Evolutionary conservation across 1,140 invertebrate species (phyloP).

Genomic region (Trinorchestia longiramus): DNA sequence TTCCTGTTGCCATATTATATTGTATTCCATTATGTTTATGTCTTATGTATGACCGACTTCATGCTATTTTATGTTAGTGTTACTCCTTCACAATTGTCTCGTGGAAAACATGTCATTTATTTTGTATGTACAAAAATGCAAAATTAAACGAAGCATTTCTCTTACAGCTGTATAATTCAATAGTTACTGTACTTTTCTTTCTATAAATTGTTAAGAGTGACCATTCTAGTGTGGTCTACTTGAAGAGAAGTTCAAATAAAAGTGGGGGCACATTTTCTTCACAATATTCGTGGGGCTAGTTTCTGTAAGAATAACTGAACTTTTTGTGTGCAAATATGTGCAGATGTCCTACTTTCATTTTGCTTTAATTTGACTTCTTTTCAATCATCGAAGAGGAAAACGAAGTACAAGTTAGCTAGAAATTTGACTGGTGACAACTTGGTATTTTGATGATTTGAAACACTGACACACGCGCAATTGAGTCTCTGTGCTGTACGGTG

Average conservation of each 20-base stretch:
- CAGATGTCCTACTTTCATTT: not conserved
- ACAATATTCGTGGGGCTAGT: too few species aligned
- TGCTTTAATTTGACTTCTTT: not conserved
- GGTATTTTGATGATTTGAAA: not conserved
- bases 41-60: not conserved
- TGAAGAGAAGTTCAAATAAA: not conserved
- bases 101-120: too few species aligned
- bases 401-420: too few species aligned
- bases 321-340: not conserved
- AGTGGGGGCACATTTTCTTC: not conserved
- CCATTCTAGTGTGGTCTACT: not conserved
- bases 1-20: not conserved
- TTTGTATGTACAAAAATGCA: not conserved
- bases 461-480: not conserved
- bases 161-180: not conserved
- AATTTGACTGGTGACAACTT: not conserved
- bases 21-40: not conserved
- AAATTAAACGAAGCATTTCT: not conserved
- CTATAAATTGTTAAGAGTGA: not conserved
- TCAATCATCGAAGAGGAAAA: not conserved
- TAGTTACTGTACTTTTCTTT: not conserved
- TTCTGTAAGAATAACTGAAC: not conserved
- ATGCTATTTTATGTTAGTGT: too few species aligned
- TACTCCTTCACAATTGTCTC: too few species aligned
- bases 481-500: not conserved